A percentile compares a stretch with the other conserved stretches of the same genome.
These are phyloP conservation scores for Podargus strigoides DNA, from an alignment of 2,797 vertebrate genomes.

Conservation along the genomic window DNA sequence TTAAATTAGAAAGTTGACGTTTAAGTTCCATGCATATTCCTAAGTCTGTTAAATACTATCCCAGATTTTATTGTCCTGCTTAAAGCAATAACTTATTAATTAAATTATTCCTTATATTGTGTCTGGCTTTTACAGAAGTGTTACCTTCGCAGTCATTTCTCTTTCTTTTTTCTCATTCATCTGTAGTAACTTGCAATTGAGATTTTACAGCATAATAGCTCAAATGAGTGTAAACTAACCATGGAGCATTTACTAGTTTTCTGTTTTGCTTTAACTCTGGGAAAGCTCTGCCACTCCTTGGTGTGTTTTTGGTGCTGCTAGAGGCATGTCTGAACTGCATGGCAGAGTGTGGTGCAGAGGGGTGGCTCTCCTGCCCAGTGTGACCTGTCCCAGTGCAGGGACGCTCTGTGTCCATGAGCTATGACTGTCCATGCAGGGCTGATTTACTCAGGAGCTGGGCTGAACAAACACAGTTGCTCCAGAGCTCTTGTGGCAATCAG, in stretches of 20 bases:
- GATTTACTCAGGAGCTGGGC: background rate
- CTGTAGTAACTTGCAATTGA: background rate
- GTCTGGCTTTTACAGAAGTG: background rate
- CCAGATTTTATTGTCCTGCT: background rate
- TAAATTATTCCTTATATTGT: background rate
- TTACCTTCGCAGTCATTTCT: background rate
- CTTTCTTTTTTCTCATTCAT: background rate
- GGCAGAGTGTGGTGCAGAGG: background rate
- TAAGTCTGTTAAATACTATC: background rate
- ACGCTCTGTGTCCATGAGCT: background rate
- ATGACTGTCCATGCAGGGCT: accelerated
- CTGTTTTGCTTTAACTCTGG: background rate
- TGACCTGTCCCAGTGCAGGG: background rate
- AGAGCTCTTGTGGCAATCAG: background rate
- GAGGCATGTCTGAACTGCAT: background rate
- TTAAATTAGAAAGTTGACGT: background rate
- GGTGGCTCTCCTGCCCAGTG: background rate
- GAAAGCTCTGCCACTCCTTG: background rate
- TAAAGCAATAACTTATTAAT: too few species aligned
- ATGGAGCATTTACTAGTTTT: background rate
- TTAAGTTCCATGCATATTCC: background rate
- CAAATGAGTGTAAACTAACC: background rate
- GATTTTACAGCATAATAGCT: background rate
- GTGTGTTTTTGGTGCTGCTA: background rate
- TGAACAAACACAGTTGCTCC: background rate